phyloP scores from a whole-genome alignment of 2,113 vertebrate genomes.

The Periophthalmodon schlosseri region DNA sequence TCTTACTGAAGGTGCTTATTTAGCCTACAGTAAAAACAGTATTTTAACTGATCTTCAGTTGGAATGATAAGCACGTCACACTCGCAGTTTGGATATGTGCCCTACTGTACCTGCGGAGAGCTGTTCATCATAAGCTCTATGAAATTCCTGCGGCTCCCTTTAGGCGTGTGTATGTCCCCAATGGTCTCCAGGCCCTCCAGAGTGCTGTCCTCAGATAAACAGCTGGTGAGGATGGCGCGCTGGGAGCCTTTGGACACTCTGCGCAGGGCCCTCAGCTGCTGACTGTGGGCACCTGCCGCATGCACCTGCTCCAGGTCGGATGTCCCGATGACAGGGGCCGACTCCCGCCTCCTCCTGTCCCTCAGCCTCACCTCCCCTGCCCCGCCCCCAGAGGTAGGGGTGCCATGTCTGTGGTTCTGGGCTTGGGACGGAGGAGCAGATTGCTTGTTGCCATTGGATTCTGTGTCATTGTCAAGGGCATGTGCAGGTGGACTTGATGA shows the following conservation, averaged over 20 bases:
- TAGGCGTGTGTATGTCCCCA: conserved; percentile 68
- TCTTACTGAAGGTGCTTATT: neutral
- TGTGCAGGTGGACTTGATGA: neutral
- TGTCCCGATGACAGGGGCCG: conserved; percentile 56
- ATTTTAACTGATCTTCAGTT: neutral
- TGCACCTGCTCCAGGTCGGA: conserved; percentile 54
- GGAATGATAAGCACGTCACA: too few species aligned
- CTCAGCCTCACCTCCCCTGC: conserved; percentile 65
- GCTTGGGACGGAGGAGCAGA: conserved; percentile 24
- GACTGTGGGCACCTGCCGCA: conserved; percentile 30
- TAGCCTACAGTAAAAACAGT: neutral
- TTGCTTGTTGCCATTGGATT: conserved; percentile 43
- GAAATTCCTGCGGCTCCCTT: conserved; percentile 77
- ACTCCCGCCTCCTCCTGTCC: conserved; percentile 68
- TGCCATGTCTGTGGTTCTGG: conserved; percentile 5
- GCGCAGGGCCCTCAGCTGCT: conserved; percentile 61
- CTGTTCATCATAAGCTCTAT: conserved; percentile 82
- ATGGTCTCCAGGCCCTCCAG: conserved; percentile 56
- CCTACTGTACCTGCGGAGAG: conserved; percentile 78
- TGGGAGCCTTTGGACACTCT: conserved; percentile 68
- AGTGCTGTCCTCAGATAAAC: conserved; percentile 70
- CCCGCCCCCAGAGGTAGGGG: conserved; percentile 37
- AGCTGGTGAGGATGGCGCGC: conserved; percentile 66
- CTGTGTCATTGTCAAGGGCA: conserved; percentile 46
- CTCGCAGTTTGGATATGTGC: too few species aligned